Percentiles rank a stretch among this genome's conserved stretches.
Evolutionary conservation across 2,797 vertebrate genomes (phyloP).

Genomic region (Balearica regulorum): DNA sequence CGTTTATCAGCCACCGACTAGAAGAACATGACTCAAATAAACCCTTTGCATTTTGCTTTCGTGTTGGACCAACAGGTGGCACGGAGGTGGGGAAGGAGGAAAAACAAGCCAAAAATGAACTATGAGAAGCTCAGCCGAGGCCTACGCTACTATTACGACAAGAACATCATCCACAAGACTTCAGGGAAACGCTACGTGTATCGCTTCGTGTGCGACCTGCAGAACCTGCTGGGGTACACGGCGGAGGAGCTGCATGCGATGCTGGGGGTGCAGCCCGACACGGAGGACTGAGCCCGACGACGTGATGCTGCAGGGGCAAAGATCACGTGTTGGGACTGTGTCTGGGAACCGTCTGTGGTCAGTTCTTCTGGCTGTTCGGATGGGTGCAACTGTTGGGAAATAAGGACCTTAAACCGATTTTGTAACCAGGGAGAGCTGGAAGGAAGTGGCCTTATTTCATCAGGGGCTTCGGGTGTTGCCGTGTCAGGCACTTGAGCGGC

Average conservation of each 20-base stretch:
- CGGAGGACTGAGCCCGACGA: slow-evolving; percentile 78
- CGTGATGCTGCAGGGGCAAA: background rate
- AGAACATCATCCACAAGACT: slow-evolving; percentile 91
- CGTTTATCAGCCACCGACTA: background rate
- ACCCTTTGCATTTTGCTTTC: background rate
- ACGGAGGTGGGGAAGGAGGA: slow-evolving; percentile 85
- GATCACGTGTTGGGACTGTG: background rate
- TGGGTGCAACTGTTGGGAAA: background rate
- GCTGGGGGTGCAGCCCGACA: slow-evolving; percentile 87
- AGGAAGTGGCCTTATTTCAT: slow-evolving; percentile 45
- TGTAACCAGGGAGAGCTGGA: background rate
- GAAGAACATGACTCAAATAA: background rate
- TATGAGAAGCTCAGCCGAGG: slow-evolving; percentile 90
- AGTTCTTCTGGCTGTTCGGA: background rate
- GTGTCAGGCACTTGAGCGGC: background rate
- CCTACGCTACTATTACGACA: slow-evolving; percentile 88
- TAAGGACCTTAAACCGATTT: background rate
- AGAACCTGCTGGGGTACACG: slow-evolving; percentile 83
- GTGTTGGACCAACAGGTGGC: slow-evolving; percentile 75
- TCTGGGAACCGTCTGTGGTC: background rate
- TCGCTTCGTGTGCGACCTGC: slow-evolving; percentile 88
- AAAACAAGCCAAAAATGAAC: slow-evolving; percentile 93
- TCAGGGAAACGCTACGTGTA: slow-evolving; percentile 88
- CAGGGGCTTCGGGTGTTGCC: background rate
- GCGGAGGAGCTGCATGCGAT: slow-evolving; percentile 86